Evolutionary conservation across 2,888 invertebrate genomes (phyloP).

Genomic region (Luperina testacea): DNA sequence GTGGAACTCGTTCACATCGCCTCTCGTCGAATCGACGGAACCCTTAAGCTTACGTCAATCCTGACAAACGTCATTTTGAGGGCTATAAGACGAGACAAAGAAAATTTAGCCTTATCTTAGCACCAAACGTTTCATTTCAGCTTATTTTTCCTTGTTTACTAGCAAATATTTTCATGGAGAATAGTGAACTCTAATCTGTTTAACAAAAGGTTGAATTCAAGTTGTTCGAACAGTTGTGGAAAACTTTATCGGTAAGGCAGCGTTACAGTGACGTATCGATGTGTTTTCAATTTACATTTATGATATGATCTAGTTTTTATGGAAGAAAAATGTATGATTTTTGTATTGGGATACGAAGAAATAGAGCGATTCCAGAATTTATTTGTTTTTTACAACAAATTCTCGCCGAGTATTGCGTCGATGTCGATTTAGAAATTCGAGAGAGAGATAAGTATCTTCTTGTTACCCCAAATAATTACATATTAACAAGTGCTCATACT

Average conservation of each 20-base stretch:
- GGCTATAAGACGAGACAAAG: background rate
- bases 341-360: slow-evolving; percentile 15
- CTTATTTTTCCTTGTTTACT: too few species aligned
- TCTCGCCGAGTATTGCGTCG: background rate
- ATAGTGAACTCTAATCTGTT: background rate
- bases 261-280: slow-evolving; percentile 53
- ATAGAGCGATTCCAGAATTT: slow-evolving; percentile 17
- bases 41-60: slow-evolving; percentile 63
- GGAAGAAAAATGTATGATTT: slow-evolving; percentile 45
- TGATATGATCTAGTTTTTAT: slow-evolving; percentile 51
- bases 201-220: background rate
- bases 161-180: background rate
- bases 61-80: slow-evolving; percentile 59
- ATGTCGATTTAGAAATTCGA: background rate
- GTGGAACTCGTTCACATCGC: slow-evolving; percentile 57
- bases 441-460: background rate
- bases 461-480: background rate
- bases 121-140: background rate
- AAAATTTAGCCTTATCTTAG: background rate
- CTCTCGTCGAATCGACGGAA: slow-evolving; percentile 51
- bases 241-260: slow-evolving; percentile 43
- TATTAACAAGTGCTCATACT: background rate
- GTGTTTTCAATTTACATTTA: slow-evolving; percentile 63
- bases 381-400: slow-evolving; percentile 27
- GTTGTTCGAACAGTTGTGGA: background rate